A percentile compares a stretch with the other conserved stretches of the same genome.
Conservation (phyloP, 2,888 invertebrate genomes). For the Linnaemya tessellans region DNA sequence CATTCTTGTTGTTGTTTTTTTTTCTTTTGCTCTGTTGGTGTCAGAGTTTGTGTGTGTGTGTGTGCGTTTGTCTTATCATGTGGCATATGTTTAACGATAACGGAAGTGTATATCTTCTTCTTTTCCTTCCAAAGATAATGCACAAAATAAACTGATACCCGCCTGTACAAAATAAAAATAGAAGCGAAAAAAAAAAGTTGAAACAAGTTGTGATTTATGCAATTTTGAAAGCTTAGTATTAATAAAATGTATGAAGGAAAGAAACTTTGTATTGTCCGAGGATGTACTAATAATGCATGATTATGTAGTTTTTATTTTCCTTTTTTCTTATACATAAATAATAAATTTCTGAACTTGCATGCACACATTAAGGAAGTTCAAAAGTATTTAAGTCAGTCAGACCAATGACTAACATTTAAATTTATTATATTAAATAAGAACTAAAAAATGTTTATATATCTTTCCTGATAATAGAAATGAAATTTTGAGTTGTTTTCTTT, state of each 20-base stretch:
- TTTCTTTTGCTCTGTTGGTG: slow-evolving; percentile 1
- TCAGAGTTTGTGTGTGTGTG: slow-evolving; percentile 1
- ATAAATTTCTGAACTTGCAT: not conserved
- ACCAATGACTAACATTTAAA: too few relatives aligned
- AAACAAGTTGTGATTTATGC: slow-evolving; percentile 52
- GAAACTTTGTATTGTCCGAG: slow-evolving; percentile 1
- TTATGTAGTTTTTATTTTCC: not conserved
- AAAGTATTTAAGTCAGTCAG: not conserved
- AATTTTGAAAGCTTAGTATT: slow-evolving; percentile 32
- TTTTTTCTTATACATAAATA: not conserved
- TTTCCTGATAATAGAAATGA: too few relatives aligned
- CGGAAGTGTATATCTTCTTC: slow-evolving; percentile 68
- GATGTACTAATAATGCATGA: slow-evolving; percentile 25
- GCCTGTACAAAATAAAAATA: not conserved
- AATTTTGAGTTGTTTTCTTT: too few relatives aligned
- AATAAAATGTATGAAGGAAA: not conserved
- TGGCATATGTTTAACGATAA: slow-evolving; percentile 66
- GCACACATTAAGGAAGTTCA: slow-evolving; percentile 15
- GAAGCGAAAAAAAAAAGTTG: not conserved
- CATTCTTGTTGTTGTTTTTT: not conserved
- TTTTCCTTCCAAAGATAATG: slow-evolving; percentile 51
- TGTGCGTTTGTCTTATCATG: slow-evolving; percentile 51
- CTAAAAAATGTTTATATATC: too few relatives aligned
- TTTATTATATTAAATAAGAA: too few relatives aligned
- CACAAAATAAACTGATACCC: slow-evolving; percentile 3